Conservation (phyloP, 2,797 vertebrate species). For the Falco biarmicus region DNA sequence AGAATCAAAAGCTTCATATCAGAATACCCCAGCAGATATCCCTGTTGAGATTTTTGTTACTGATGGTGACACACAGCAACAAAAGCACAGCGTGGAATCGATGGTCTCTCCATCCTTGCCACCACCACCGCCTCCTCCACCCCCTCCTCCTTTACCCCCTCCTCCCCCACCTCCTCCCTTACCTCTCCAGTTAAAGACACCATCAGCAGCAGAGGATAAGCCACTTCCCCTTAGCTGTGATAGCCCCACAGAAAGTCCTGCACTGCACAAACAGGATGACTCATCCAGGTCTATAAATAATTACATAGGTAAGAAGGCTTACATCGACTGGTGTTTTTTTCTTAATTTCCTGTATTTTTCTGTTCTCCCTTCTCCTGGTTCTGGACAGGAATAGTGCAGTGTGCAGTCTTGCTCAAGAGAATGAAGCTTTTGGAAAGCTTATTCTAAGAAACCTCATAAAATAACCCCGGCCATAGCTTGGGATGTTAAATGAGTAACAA, state of each 20-base stretch:
- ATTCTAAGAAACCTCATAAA: neutral
- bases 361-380: neutral
- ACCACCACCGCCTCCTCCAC: rapidly evolving
- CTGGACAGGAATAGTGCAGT: neutral
- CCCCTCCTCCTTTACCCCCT: neutral
- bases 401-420: neutral
- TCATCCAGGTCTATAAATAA: conserved; percentile 76
- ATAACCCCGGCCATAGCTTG: neutral
- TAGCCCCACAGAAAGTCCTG: neutral
- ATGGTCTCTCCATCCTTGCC: neutral
- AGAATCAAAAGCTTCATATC: neutral
- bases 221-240: conserved; percentile 74
- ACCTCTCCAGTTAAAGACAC: neutral
- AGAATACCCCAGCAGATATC: conserved; percentile 65
- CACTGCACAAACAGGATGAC: conserved; percentile 46
- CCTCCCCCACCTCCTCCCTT: neutral
- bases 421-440: neutral
- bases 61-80: conserved; percentile 7
- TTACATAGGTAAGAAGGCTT: conserved; percentile 82
- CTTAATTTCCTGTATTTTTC: neutral
- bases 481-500: neutral
- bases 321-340: neutral
- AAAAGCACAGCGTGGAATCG: neutral
- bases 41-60: conserved; percentile 78
- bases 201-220: conserved; percentile 33